Conservation (phyloP, 1,140 invertebrate genomes). For the Dendrolimus kikuchii region DNA sequence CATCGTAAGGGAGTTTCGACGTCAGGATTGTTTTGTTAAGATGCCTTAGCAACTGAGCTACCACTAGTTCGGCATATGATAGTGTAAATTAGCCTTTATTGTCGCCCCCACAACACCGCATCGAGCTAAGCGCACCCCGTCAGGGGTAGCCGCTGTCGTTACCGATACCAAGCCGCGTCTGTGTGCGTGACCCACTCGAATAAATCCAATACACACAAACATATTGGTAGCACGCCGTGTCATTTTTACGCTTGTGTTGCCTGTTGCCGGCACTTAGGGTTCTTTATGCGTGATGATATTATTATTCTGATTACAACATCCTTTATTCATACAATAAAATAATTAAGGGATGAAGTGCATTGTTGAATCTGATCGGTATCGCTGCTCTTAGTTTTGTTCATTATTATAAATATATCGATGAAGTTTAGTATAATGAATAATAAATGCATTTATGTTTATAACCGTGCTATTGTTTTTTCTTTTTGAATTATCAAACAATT, state of each 20-base stretch:
- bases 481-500: background rate
- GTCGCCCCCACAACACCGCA: conserved; percentile 42
- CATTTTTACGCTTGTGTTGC: conserved; percentile 71
- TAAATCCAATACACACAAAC: conserved; percentile 71
- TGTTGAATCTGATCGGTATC: conserved; percentile 63
- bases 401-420: conserved; percentile 43
- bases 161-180: conserved; percentile 1
- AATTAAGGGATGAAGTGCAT: conserved; percentile 71
- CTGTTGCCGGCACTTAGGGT: conserved; percentile 68
- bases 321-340: conserved; percentile 71
- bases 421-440: conserved; percentile 31
- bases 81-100: conserved; percentile 4
- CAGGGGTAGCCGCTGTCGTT: conserved; percentile 38
- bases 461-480: conserved; percentile 2
- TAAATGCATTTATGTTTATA: conserved; percentile 18
- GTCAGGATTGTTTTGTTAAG: no score
- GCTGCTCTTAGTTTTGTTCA: conserved; percentile 51
- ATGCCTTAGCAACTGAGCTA: no score
- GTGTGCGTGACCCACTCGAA: conserved; percentile 69
- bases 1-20: no score
- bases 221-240: conserved; percentile 65
- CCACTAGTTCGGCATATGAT: no score
- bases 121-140: conserved; percentile 35
- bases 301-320: conserved; percentile 70
- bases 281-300: conserved; percentile 71